Evolutionary conservation across 2,113 vertebrate species (phyloP), one percentile per base, ranked within the genome.

Genomic region (Cnemophilus loriae): DNA sequence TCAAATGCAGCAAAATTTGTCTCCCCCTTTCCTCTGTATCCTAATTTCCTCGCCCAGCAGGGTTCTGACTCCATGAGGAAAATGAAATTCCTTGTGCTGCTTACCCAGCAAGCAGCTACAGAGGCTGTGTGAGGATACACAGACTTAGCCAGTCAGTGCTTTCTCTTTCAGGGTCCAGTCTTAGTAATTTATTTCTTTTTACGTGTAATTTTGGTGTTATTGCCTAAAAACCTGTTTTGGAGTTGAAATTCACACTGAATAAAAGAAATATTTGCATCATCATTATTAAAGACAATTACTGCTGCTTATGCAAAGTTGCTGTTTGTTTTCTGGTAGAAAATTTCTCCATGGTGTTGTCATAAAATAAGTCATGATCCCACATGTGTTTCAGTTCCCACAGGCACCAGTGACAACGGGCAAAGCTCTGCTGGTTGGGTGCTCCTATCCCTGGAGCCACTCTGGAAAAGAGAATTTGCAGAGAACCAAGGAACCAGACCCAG

Each of bases 11-110:
- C 42, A 65, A 37, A 86, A 69, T 69, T 85, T 88, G 28, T 59
- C 46, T 83, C 37, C 21, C 11, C 5, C 27, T 83, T 87, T 61
- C 35, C 17, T 83, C 56, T 67, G 12, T 50, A 68, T 79, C 70
- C 49, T 76, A 60, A 93, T 95, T 96, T 95, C 41, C 42, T 91
- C 74, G 65, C 70, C 10, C 78, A 93, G 90, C 94, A 90, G 85
- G 78, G 50, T 60, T 93, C 87, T 76, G 26, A 65, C 50, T 71
- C 67, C 22, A 10, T 7, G 71, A 90, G 44, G 63, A 84, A 91
- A 84, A 90, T 73, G 12, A 61, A 94, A 87, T 94, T 94, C 87
- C 64, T 87, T 39, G 33, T 7, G 6, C 20, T 56, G 60, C 52
- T 73, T 91, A 68, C 57, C 37, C 76, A 94, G 32, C 32, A 61